Base-by-base conservation (phyloP, 2,888 invertebrate species). In the Yponomeuta malinellus region DNA sequence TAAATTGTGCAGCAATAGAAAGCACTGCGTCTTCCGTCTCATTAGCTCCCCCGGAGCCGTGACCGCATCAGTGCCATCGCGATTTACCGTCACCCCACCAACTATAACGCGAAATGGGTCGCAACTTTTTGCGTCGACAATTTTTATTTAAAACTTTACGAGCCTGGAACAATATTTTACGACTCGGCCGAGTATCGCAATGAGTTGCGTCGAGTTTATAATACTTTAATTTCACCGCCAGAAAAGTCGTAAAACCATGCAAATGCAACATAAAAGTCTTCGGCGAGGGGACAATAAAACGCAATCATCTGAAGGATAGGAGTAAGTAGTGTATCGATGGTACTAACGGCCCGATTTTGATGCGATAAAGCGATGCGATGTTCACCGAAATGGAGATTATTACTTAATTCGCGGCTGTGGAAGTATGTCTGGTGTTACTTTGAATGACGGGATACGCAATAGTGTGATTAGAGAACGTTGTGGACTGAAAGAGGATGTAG, bases 201-300 rank as follows among this genome's bases (percentile, higher is more conserved):
- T 81, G 86, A 87, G 85, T 84, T 84, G 85, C 82, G 84, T 87
- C 83, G 85, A 82, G 81, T 87, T 89, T 89, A 88, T 88, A 89
- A 89, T 89, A 88, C 89, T 90, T 91, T 90, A 91, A 92, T 92
- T 91, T 88, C 86, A 85, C 90, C 89, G 90, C 84, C 86, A 84
- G 87, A 87, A 86, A 86, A 84, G 52, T 86, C 78, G 88, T 91
- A 90, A 90, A 91, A 90, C 85, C 89, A 91, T 91, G 90, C 86
- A 90, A 91, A 91, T 90, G 84, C 79, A 80, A 79, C 82, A 86
- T 89, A 87, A 89, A 90, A 88, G 79, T 86, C 85, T 81, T 78
- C 82, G 78, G 81, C 76, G 80, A 76, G 79, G 80, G 33, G 79
- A 80, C 80, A 78, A 79, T 88, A 85, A 88, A 89, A 81, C 72